Conservation (phyloP, 2,888 invertebrate genomes). For the Dendrolimus houi region DNA sequence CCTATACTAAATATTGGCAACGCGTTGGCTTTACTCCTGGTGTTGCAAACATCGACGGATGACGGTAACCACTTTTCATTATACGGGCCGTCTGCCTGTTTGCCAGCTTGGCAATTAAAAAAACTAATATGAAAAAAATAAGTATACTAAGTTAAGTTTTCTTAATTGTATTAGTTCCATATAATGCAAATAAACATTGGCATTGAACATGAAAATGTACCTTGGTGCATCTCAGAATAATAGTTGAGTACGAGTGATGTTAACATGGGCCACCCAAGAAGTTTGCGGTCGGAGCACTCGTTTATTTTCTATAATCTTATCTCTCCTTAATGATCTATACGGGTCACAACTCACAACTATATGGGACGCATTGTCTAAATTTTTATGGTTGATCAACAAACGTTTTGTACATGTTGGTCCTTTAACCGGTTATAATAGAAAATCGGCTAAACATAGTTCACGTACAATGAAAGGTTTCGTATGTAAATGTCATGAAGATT, state of each 20-base stretch:
- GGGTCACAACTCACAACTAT: constrained; percentile 16
- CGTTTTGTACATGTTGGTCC: neutral
- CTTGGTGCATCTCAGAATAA: constrained; percentile 26
- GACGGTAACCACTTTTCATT: too few species aligned
- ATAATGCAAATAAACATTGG: neutral
- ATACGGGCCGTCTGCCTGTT: too few species aligned
- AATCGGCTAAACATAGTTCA: too few species aligned
- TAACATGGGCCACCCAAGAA: constrained; percentile 56
- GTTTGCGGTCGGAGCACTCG: constrained; percentile 35
- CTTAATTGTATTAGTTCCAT: too few species aligned
- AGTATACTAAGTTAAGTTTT: too few species aligned
- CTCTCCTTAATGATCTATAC: constrained; percentile 46
- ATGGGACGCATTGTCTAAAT: neutral
- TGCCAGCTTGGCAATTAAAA: too few species aligned
- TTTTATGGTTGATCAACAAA: neutral
- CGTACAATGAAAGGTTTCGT: too few species aligned
- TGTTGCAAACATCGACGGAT: too few species aligned
- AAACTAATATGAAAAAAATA: too few species aligned
- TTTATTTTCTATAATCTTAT: constrained; percentile 62
- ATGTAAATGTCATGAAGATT: too few species aligned
- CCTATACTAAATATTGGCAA: too few species aligned
- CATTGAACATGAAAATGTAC: constrained; percentile 3
- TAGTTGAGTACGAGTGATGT: constrained; percentile 37
- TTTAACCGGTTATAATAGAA: neutral
- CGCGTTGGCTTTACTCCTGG: too few species aligned